Evolutionary conservation across 1,140 invertebrate species (phyloP), one percentile per base, ranked within the genome.

Genomic region (Cryptotermes secundus): DNA sequence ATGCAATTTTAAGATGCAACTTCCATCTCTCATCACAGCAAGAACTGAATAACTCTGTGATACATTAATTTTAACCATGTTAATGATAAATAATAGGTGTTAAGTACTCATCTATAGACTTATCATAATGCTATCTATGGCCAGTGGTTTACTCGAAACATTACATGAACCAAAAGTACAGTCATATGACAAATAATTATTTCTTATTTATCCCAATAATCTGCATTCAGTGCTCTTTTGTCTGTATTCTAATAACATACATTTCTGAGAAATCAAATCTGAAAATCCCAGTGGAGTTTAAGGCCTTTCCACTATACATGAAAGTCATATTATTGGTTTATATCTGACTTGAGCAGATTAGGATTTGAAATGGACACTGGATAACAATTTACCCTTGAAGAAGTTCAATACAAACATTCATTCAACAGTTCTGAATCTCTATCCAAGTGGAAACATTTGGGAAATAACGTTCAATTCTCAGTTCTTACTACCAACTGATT

Each of bases 321-420:
- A n/a, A 26, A 72, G 59, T n/a, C 7, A 31, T 72, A 14, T 6
- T 14, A 31, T 4, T 24, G 59, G 31, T 72, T 72, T 72, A 72
- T n/a, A 14, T 72, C 59, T 72, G 26, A 72, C n/a, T 72, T 31
- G 7, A 72, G 59, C 4, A 72, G 7, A 31, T 31, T 14, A 72
- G 59, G 14, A 26, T 72, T n/a, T 72, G 26, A 72, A 72, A 59
- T 26, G 12, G 53, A 31, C 26, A 72, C 59, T 31, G 26, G 59
- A 72, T 2, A 72, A 31, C 14, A 72, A n/a, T 72, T n/a, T 6
- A 72, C 26, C 26, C 59, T 59, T 6, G 22, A 59, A 19, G 53
- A 59, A 59, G 53, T 59, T n/a, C 53, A 59, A 59, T 59, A 72
- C 59, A 72, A 72, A 72, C 59, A 72, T n/a, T 72, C 59, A 72